Percentiles rank a stretch among this genome's conserved stretches.
Evolutionary conservation across 2,797 vertebrate genomes (phyloP).

Genomic region (Gallinago stenura): DNA sequence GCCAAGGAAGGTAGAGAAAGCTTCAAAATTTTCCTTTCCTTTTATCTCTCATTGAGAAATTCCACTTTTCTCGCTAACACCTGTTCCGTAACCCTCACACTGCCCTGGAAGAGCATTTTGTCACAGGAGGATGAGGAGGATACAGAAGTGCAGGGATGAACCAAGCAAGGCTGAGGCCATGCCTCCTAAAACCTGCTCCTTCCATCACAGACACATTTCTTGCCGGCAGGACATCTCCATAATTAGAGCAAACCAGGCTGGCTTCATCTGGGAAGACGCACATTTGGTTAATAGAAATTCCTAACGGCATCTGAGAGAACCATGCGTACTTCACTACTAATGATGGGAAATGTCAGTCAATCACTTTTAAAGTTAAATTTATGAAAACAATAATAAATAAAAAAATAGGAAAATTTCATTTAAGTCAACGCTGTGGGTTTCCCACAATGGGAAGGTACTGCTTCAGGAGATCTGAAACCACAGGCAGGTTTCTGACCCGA

Average conservation of each 20-base stretch:
- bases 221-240: fast-evolving
- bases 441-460: background rate
- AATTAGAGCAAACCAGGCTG: background rate
- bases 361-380: background rate
- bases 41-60: background rate
- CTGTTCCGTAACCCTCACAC: background rate
- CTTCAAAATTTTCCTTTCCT: background rate
- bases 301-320: background rate
- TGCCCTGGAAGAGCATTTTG: background rate
- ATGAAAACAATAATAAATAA: background rate
- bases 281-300: background rate
- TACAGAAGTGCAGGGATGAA: background rate
- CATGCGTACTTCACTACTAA: background rate
- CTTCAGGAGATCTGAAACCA: background rate
- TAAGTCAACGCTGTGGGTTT: background rate
- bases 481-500: background rate
- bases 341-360: background rate
- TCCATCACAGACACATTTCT: background rate
- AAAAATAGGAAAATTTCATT: background rate
- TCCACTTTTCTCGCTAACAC: background rate
- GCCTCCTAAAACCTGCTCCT: background rate
- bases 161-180: background rate
- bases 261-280: background rate
- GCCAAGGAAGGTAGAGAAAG: background rate
- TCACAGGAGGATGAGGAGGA: background rate